Conservation (phyloP, 2,888 invertebrate genomes). For the Dynastes tityus region DNA sequence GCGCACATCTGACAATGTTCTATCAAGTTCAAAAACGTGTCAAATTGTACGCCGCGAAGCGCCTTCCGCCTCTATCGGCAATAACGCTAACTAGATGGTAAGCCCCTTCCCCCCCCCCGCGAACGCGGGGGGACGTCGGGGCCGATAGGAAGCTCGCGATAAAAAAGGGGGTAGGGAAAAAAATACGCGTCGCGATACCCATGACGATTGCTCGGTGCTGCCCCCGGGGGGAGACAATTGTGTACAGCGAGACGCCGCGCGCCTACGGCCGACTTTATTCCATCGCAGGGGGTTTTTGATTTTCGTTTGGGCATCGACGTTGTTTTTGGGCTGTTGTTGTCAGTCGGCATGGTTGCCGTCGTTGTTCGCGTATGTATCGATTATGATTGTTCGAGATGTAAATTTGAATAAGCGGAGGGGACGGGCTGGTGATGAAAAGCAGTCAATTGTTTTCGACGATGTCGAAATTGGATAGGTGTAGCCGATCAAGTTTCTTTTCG, state of each 20-base stretch:
- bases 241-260: slow-evolving; percentile 52
- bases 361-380: slow-evolving; percentile 16
- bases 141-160: neutral
- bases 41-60: slow-evolving; percentile 47
- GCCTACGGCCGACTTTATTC: slow-evolving; percentile 31
- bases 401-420: slow-evolving; percentile 19
- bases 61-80: slow-evolving; percentile 50
- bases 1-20: slow-evolving; percentile 62
- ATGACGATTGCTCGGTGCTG: slow-evolving; percentile 62
- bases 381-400: slow-evolving; percentile 36
- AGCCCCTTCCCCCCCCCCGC: slow-evolving; percentile 45
- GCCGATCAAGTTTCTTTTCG: neutral
- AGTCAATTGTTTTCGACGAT: slow-evolving; percentile 26
- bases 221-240: slow-evolving; percentile 59
- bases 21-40: slow-evolving; percentile 60
- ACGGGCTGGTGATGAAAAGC: neutral
- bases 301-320: slow-evolving; percentile 14
- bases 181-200: slow-evolving; percentile 49
- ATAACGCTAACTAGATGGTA: slow-evolving; percentile 52
- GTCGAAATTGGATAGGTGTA: slow-evolving; percentile 23
- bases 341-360: neutral
- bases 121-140: slow-evolving; percentile 26
- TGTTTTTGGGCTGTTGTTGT: too few relatives aligned
- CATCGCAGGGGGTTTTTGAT: slow-evolving; percentile 33
- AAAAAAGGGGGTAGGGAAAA: slow-evolving; percentile 13